These are phyloP conservation scores for Mirza zaza DNA, from an alignment of 2,113 vertebrate species.

Conservation along the genomic window DNA sequence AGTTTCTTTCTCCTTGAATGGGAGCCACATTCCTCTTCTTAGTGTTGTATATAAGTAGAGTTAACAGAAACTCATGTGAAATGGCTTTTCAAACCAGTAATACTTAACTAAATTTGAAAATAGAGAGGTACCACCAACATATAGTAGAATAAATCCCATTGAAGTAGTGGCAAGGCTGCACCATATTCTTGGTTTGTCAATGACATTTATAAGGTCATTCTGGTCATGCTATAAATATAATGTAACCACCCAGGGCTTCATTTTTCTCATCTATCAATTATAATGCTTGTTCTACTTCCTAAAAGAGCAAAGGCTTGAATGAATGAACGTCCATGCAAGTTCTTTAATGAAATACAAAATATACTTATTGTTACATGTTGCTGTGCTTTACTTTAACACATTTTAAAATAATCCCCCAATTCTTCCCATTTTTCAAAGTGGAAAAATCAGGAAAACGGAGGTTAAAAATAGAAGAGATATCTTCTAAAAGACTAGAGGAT, in stretches of 20 bases:
- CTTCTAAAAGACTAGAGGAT: background rate
- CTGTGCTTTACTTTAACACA: background rate
- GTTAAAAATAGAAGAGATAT: slow-evolving; percentile 2
- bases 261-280: background rate
- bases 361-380: background rate
- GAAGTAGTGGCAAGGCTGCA: background rate
- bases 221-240: background rate
- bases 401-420: background rate
- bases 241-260: background rate
- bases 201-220: background rate
- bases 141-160: background rate
- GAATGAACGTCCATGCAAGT: background rate
- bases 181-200: background rate
- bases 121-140: background rate
- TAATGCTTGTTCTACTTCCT: background rate
- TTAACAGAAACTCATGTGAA: background rate
- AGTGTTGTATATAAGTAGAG: background rate
- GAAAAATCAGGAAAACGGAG: background rate
- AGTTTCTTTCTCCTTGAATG: background rate
- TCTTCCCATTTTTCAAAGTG: slow-evolving; percentile 4
- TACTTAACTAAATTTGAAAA: background rate
- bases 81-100: background rate
- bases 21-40: background rate
- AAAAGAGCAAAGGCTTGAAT: background rate
- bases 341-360: background rate